These are phyloP conservation scores for Harpalus rufipes DNA, from an alignment of 2,888 invertebrate genomes.

Conservation along the genomic window DNA sequence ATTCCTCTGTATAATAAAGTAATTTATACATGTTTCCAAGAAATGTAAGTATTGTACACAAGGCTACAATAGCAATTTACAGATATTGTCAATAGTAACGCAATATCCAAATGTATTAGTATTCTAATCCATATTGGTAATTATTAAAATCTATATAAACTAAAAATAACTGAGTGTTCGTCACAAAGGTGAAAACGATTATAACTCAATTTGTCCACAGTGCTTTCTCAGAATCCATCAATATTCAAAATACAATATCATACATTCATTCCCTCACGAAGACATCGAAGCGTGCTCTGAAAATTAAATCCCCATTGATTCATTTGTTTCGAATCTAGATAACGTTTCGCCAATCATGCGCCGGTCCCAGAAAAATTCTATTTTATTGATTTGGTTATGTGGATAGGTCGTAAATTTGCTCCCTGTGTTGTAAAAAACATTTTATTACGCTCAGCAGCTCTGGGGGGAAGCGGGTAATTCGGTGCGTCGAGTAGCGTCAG, in stretches of 20 bases:
- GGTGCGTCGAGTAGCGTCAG: constrained; percentile 36
- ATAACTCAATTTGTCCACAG: not conserved
- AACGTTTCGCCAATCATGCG: constrained; percentile 48
- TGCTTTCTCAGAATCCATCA: not conserved
- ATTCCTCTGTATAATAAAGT: not conserved
- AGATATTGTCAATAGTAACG: no score
- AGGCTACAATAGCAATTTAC: no score
- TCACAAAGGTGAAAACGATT: not conserved
- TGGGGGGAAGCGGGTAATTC: constrained; percentile 1
- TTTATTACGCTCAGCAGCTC: constrained; percentile 51
- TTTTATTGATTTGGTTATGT: constrained; percentile 58
- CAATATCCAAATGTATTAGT: not conserved
- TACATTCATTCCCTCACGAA: constrained; percentile 3
- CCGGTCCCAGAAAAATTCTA: constrained; percentile 43
- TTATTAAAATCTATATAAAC: not conserved
- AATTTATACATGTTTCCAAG: not conserved
- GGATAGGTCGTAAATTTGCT: constrained; percentile 51
- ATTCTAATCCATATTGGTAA: not conserved
- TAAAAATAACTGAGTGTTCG: not conserved
- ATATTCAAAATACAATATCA: constrained; percentile 10
- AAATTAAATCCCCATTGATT: constrained; percentile 32
- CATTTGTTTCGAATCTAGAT: constrained; percentile 21
- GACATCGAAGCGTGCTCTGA: constrained; percentile 1
- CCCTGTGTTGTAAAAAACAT: constrained; percentile 53
- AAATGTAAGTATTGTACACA: no score